phyloP scores from a whole-genome alignment of 2,113 vertebrate species.

The Enhydra lutris region DNA sequence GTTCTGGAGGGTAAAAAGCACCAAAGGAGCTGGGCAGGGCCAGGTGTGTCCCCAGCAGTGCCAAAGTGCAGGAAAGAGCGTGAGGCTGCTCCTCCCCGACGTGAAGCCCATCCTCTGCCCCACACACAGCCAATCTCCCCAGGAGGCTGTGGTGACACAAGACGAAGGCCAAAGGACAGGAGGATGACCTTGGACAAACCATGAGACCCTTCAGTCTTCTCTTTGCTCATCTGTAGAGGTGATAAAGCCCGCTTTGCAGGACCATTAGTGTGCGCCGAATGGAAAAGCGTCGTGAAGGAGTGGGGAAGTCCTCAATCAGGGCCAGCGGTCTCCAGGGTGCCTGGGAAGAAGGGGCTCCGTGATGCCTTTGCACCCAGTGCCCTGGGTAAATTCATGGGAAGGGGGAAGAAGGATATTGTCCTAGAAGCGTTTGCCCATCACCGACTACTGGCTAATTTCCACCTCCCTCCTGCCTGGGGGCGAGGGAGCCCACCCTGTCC shows the following conservation, averaged over 20 bases:
- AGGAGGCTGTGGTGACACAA: neutral
- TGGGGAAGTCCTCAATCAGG: neutral
- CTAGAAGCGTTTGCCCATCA: neutral
- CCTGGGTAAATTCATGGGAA: neutral
- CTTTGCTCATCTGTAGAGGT: neutral
- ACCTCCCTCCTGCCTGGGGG: neutral
- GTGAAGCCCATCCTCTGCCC: neutral
- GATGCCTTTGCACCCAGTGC: neutral
- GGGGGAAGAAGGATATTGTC: neutral
- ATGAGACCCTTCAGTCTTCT: neutral
- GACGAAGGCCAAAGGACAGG: neutral
- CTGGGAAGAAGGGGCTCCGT: neutral
- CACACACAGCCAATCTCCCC: neutral
- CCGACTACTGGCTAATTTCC: neutral
- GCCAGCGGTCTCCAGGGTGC: neutral
- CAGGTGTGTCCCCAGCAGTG: neutral
- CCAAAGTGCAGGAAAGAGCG: neutral
- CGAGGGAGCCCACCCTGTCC: neutral
- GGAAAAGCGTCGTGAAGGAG: neutral
- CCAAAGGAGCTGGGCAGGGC: rapidly evolving
- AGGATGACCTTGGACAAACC: neutral
- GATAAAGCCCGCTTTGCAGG: neutral
- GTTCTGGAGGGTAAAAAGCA: neutral
- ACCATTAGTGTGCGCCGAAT: neutral
- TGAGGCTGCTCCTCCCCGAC: neutral